Conservation (phyloP, 2,797 vertebrate genomes). For the Pipistrellus nathusii region DNA sequence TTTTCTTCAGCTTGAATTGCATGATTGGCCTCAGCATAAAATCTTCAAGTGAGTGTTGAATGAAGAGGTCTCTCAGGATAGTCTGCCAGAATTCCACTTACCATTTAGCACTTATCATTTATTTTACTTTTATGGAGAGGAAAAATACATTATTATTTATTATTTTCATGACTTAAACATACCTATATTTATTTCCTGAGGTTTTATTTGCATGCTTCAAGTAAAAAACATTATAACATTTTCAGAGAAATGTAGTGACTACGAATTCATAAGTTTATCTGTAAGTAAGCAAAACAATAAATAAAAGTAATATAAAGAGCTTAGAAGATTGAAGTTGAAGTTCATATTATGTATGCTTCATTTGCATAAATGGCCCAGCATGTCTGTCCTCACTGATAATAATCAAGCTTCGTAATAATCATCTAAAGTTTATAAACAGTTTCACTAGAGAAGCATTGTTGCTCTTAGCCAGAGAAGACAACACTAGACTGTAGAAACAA, state of each 20-base stretch:
- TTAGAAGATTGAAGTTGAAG: background rate
- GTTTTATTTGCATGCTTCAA: background rate
- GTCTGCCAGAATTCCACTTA: slow-evolving; percentile 25
- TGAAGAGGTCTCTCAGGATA: slow-evolving; percentile 39
- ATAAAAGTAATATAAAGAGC: background rate
- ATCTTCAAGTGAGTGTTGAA: slow-evolving; percentile 51
- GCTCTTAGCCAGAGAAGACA: background rate
- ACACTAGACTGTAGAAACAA: background rate
- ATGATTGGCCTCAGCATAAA: slow-evolving; percentile 63
- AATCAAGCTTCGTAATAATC: background rate
- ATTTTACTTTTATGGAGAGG: background rate
- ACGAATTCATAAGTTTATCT: background rate
- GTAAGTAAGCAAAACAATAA: background rate
- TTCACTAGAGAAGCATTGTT: background rate
- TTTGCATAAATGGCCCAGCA: background rate
- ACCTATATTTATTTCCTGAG: background rate
- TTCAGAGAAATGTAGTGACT: background rate
- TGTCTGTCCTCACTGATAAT: background rate
- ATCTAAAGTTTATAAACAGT: background rate
- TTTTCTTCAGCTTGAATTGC: background rate
- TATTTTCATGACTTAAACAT: background rate
- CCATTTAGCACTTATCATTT: slow-evolving; percentile 9
- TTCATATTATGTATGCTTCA: background rate
- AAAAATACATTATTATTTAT: background rate
- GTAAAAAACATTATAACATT: background rate